A percentile compares a stretch with the other conserved stretches of the same genome.
Conservation (phyloP, 2,113 vertebrate genomes). For the Lagenorhynchus albirostris region DNA sequence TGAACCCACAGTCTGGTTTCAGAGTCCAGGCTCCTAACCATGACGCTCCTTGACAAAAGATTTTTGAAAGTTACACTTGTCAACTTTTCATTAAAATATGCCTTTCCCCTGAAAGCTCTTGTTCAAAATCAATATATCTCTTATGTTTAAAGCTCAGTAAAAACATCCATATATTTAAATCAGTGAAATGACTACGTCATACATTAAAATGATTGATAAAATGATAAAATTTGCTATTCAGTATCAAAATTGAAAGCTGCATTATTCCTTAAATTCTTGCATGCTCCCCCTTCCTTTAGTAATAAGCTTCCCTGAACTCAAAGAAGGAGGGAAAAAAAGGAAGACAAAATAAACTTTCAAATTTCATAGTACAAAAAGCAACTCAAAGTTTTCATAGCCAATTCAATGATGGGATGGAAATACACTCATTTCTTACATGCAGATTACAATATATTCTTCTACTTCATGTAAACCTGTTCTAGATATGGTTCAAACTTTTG, state of each 20-base stretch:
- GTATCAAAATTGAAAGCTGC: background rate
- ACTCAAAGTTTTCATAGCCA: constrained; percentile 14
- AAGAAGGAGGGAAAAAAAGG: background rate
- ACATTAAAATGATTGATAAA: background rate
- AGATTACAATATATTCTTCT: constrained; percentile 36
- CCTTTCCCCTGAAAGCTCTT: background rate
- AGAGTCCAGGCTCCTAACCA: background rate
- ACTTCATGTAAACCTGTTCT: background rate
- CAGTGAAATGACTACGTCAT: background rate
- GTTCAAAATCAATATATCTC: background rate
- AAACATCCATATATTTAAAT: background rate
- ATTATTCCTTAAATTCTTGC: background rate
- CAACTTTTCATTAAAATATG: background rate
- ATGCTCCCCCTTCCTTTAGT: background rate
- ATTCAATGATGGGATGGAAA: background rate
- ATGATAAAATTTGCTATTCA: background rate
- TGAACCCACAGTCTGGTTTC: background rate
- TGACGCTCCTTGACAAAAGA: background rate
- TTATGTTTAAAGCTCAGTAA: background rate
- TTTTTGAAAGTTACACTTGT: background rate
- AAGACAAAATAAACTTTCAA: background rate
- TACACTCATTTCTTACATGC: background rate
- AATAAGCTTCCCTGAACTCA: background rate
- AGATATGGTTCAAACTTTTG: background rate
- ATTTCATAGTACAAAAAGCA: background rate